Conservation (phyloP, 2,888 invertebrate genomes). For the Tipula lateralis region DNA sequence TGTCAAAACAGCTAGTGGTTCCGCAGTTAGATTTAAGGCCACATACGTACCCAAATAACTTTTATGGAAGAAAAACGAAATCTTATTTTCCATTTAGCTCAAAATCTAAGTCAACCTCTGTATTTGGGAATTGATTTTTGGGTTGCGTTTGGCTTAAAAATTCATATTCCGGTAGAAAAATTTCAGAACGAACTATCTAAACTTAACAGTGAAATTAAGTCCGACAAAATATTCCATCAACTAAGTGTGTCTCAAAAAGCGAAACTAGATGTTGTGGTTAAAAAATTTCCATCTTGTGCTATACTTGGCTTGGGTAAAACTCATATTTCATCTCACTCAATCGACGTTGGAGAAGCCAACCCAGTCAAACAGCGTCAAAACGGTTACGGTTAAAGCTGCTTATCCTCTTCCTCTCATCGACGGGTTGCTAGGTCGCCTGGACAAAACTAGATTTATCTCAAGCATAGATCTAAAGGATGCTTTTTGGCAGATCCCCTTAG, state of each 20-base stretch:
- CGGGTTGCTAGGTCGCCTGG: slow-evolving; percentile 37
- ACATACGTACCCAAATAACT: not conserved
- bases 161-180: not conserved
- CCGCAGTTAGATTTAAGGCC: not conserved
- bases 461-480: slow-evolving; percentile 38
- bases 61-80: not conserved
- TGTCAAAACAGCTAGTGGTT: not conserved
- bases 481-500: slow-evolving; percentile 33
- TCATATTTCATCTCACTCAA: slow-evolving; percentile 32
- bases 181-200: too few species aligned
- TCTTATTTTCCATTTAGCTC: not conserved
- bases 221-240: not conserved
- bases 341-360: slow-evolving; percentile 34
- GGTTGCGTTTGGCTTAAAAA: not conserved
- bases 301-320: slow-evolving; percentile 33
- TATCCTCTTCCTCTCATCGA: slow-evolving; percentile 38
- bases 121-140: slow-evolving; percentile 6
- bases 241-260: not conserved
- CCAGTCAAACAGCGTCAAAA: slow-evolving; percentile 35
- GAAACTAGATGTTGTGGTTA: not conserved
- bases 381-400: slow-evolving; percentile 36
- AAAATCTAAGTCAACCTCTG: not conserved
- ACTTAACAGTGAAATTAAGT: not conserved
- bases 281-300: not conserved
- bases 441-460: slow-evolving; percentile 37